A percentile compares a stretch with the other conserved stretches of the same genome.
These are phyloP conservation scores for Margarornis squamiger DNA, from an alignment of 2,797 vertebrate species.

Conservation along the genomic window DNA sequence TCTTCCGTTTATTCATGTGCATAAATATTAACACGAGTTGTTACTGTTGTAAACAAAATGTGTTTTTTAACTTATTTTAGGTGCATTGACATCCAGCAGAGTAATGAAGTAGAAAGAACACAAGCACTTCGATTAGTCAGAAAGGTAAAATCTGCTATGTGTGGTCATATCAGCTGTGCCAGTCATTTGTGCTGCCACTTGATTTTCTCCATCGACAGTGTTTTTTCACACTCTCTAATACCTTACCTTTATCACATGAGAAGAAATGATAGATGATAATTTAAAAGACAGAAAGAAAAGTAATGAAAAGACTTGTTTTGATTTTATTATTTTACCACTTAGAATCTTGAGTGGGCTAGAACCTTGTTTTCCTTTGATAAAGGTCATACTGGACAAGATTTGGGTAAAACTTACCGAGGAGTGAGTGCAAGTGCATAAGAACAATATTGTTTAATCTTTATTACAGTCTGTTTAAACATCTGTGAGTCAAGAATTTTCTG, in stretches of 20 bases:
- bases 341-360: background rate
- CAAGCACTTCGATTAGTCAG: conserved; percentile 96
- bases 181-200: background rate
- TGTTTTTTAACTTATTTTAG: conserved; percentile 69
- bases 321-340: background rate
- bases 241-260: background rate
- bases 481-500: background rate
- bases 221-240: background rate
- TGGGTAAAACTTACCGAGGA: background rate
- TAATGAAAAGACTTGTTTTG: background rate
- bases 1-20: background rate
- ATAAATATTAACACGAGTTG: background rate
- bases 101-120: conserved; percentile 97
- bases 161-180: background rate
- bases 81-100: conserved; percentile 99
- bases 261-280: background rate
- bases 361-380: background rate
- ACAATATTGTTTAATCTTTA: background rate
- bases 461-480: background rate
- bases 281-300: background rate
- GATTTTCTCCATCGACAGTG: background rate
- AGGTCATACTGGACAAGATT: background rate
- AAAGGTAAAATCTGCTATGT: conserved; percentile 82
- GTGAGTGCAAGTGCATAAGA: background rate
- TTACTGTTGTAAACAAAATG: background rate